Evolutionary conservation across 1,140 invertebrate genomes (phyloP), one percentile per base, ranked within the genome.

Genomic region (Drosophila tsacasi): DNA sequence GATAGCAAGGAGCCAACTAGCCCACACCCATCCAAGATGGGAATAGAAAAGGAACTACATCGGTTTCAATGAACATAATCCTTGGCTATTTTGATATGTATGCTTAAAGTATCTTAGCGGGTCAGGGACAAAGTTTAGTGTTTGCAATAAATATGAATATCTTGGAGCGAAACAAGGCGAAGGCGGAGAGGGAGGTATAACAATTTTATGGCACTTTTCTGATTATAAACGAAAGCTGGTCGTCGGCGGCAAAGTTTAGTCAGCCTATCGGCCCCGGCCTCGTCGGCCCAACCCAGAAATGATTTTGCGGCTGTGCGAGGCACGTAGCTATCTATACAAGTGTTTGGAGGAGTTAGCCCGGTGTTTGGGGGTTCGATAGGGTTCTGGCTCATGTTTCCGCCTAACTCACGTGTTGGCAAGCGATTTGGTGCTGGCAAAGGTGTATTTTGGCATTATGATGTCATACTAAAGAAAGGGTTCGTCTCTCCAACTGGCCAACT

Each of bases 401-500:
- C 84, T 90, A 90, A 89, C 77, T 87, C 81, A 89, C 85, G 84
- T 90, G 85, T 83, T 79, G 65, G 72, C 65, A 64, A 68, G 62
- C 83, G 58, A 81, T 74, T 68, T 66, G 50, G 62, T 79, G 57
- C 57, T 42, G 52, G 25, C 42, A 39, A 46, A 37, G 19, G 42
- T 39, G 21, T 74, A 73, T 73, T 81, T 75, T 27, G 44, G 64
- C 65, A n/a, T 23, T 81, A 87, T 89, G 84, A 89, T 89, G 81
- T 89, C 85, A 89, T 89, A 68, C 59, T 59, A 79, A 68, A 59
- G 44, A 62, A 69, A 73, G 58, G 37, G 19, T 58, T 57, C 25
- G 66, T 30, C 49, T 25, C 37, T 25, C 15, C 15, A 57, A 39
- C 62, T 66, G 74, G 47, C 50, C 35, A 64, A 44, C 61, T 84